phyloP scores from a whole-genome alignment of 2,888 invertebrate species.

The Lochmaea crataegi region DNA sequence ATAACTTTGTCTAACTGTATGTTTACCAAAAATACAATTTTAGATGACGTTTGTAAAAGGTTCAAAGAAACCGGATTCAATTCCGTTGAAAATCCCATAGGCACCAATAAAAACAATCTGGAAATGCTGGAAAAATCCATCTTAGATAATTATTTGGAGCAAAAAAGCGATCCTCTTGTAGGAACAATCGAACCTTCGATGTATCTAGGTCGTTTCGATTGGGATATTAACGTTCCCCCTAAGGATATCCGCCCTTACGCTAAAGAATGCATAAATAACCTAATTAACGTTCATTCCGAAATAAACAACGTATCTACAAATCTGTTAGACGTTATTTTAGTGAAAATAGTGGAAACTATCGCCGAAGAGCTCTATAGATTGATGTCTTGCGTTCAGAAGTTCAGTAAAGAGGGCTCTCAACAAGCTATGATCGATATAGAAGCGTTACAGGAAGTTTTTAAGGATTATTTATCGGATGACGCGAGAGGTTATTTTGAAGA shows the following conservation, averaged over 20 bases:
- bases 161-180: slow-evolving; percentile 92
- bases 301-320: slow-evolving; percentile 82
- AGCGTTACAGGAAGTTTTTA: slow-evolving; percentile 75
- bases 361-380: slow-evolving; percentile 92
- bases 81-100: slow-evolving; percentile 74
- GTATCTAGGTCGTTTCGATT: slow-evolving; percentile 91
- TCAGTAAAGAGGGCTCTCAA: slow-evolving; percentile 76
- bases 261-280: slow-evolving; percentile 86
- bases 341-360: slow-evolving; percentile 89
- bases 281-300: slow-evolving; percentile 83
- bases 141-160: slow-evolving; percentile 86
- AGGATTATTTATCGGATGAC: slow-evolving; percentile 65
- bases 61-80: slow-evolving; percentile 81
- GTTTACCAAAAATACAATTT: slow-evolving; percentile 80
- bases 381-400: slow-evolving; percentile 81
- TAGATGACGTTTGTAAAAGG: slow-evolving; percentile 77
- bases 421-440: slow-evolving; percentile 85
- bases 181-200: slow-evolving; percentile 97
- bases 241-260: slow-evolving; percentile 88
- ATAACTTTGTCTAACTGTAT: slow-evolving; percentile 91
- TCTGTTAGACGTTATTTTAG: slow-evolving; percentile 78
- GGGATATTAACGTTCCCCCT: slow-evolving; percentile 81
- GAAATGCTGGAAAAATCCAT: slow-evolving; percentile 72
- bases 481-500: slow-evolving; percentile 77
- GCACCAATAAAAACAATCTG: slow-evolving; percentile 74